Conservation (phyloP, 2,888 invertebrate genomes). For the Microctonus brassicae region DNA sequence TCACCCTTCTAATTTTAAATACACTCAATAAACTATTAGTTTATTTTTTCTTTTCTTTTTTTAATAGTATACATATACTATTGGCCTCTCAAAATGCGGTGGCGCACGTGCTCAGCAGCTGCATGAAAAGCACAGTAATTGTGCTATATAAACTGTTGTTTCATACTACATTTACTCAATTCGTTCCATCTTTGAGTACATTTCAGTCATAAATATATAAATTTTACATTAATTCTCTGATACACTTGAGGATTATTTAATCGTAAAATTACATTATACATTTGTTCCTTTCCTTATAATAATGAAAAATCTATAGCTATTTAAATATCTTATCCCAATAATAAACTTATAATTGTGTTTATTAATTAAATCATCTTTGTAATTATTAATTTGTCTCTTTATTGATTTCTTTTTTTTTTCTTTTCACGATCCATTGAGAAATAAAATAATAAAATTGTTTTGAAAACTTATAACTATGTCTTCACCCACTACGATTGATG, state of each 20-base stretch:
- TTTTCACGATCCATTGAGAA: not conserved
- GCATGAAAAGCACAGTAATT: slow-evolving; percentile 8
- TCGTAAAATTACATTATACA: slow-evolving; percentile 35
- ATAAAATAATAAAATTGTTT: not conserved
- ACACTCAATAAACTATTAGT: not conserved
- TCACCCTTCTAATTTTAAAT: slow-evolving; percentile 6
- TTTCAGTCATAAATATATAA: not conserved
- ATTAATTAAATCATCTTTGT: not conserved
- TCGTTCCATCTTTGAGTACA: slow-evolving; percentile 3
- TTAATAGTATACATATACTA: not conserved
- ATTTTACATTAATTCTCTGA: not conserved
- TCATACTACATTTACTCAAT: slow-evolving; percentile 15
- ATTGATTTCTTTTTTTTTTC: too few species aligned
- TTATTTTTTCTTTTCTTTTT: not conserved
- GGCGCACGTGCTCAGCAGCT: slow-evolving; percentile 4
- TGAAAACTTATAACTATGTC: not conserved
- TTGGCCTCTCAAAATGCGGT: not conserved
- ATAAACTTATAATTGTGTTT: not conserved
- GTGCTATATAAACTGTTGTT: slow-evolving; percentile 3
- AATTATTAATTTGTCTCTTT: not conserved
- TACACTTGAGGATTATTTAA: slow-evolving; percentile 7
- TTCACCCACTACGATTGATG: slow-evolving; percentile 7
- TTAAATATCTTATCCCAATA: not conserved
- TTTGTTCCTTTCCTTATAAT: slow-evolving; percentile 34
- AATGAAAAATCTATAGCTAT: slow-evolving; percentile 47